These are phyloP conservation scores for Drosophila sproati DNA, from an alignment of 1,140 invertebrate species.

Conservation along the genomic window DNA sequence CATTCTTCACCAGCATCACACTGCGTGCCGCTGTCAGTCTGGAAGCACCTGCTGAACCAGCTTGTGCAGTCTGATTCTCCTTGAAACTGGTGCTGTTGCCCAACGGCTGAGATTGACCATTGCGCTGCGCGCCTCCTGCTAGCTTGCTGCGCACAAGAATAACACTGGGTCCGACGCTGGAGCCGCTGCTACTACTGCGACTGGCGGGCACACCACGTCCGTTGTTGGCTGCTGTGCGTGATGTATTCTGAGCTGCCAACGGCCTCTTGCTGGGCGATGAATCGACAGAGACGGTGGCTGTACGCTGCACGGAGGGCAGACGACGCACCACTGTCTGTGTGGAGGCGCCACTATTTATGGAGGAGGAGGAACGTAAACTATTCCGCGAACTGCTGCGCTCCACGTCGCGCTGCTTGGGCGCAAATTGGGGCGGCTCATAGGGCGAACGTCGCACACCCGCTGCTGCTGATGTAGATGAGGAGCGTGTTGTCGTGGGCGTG, in stretches of 20 bases:
- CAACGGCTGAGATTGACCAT: conserved; percentile 34
- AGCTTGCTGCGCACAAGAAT: conserved; percentile 73
- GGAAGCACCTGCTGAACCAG: conserved; percentile 36
- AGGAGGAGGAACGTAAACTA: conserved; percentile 92
- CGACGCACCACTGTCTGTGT: conserved; percentile 91
- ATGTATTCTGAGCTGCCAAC: conserved; percentile 64
- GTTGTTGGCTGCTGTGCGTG: conserved; percentile 19
- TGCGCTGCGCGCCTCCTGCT: conserved; percentile 13
- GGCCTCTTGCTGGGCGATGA: conserved; percentile 80
- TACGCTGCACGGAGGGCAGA: conserved; percentile 84
- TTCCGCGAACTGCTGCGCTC: conserved; percentile 89
- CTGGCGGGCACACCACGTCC: conserved; percentile 87
- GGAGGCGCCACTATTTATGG: conserved; percentile 92
- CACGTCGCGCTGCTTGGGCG: conserved; percentile 84
- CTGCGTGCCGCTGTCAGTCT: conserved; percentile 68
- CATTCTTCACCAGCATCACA: conserved; percentile 77
- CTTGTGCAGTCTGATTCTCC: conserved; percentile 60
- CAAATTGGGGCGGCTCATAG: conserved; percentile 67
- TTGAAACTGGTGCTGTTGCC: conserved; percentile 76
- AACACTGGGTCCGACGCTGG: conserved; percentile 85
- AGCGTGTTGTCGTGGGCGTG: conserved; percentile 28
- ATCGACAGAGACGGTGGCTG: conserved; percentile 73
- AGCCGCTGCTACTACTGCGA: conserved; percentile 90
- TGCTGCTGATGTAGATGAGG: conserved; percentile 48
- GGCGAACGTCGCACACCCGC: conserved; percentile 66